Base-by-base conservation (phyloP, 2,797 vertebrate genomes). In the Perodicticus potto region DNA sequence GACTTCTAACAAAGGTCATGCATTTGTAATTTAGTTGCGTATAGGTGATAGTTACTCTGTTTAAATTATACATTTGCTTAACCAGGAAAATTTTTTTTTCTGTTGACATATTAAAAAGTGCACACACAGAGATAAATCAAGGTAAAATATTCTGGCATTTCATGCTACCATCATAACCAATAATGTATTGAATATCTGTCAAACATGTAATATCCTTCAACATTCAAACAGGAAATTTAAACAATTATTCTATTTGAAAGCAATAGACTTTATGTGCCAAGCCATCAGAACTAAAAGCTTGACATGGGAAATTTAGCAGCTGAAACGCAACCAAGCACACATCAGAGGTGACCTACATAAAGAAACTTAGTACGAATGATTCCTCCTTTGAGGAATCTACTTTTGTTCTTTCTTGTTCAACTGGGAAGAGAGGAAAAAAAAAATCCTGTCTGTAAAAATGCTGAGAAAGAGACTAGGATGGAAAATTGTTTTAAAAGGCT, bases 341-440 rank as follows among this genome's bases (percentile, higher is more conserved):
- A 91, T 96, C 17, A 3, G 97, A 98, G 96, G 91, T 97, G 97
- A 98, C 98, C 98, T 98, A 96, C 86, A 97, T 97, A 96, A 96
- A 73, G 87, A 96, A 97, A 97, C 97, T 89, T 94, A 95, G 90
- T 84, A 80, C 32, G 2, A 96, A 59, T 97, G 97, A 97, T 95
- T 73, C 83, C 89, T 96, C 98, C 97, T 94, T 97, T 43, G 4
- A 94, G 97, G 97, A 98, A 98, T 92, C 95, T 87, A 94, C 95
- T 96, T 96, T 95, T 92, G 57, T 59, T 17, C 93, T 97, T 94
- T 97, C 97, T 96, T 96, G 72, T 96, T 97, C 95, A 96, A 37
- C 91, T 94, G 82, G 84, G 27, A 88, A 96, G 84, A 49, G 13
- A 59, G 10, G n/a, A 90, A 53, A 78, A 91, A 59, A 78, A 97